Conservation (phyloP, 2,888 invertebrate species). For the Geophilus truncorum region DNA sequence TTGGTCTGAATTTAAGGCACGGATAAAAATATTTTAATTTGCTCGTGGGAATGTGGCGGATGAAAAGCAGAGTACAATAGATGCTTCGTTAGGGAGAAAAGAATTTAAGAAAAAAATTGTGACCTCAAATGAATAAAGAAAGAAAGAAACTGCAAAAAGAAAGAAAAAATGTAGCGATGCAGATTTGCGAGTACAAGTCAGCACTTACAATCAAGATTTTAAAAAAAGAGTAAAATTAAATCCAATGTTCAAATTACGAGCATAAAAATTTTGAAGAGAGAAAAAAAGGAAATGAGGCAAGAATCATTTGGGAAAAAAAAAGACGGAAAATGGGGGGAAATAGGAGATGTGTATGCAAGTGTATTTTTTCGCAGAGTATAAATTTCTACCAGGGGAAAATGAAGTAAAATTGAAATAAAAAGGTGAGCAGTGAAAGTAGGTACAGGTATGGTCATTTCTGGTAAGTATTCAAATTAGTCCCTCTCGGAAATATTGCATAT, state of each 20-base stretch:
- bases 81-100: neutral
- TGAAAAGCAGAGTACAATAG: conserved; percentile 7
- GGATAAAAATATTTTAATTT: neutral
- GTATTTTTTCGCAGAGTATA: neutral
- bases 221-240: neutral
- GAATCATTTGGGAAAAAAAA: neutral
- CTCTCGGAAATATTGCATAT: neutral
- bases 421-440: neutral
- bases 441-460: neutral
- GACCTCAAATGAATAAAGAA: neutral
- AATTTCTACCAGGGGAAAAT: neutral
- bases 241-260: neutral
- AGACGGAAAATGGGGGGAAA: too few species aligned
- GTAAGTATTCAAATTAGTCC: neutral
- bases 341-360: neutral
- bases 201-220: neutral
- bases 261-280: neutral
- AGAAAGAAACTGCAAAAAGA: neutral
- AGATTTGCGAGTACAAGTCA: neutral
- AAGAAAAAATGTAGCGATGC: neutral
- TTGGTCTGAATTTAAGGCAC: neutral
- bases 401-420: neutral
- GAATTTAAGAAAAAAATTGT: neutral
- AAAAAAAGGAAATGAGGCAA: neutral
- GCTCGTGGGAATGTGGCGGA: neutral